phyloP scores from a whole-genome alignment of 1,140 invertebrate species.

The Mycetomoellerius zeteki region DNA sequence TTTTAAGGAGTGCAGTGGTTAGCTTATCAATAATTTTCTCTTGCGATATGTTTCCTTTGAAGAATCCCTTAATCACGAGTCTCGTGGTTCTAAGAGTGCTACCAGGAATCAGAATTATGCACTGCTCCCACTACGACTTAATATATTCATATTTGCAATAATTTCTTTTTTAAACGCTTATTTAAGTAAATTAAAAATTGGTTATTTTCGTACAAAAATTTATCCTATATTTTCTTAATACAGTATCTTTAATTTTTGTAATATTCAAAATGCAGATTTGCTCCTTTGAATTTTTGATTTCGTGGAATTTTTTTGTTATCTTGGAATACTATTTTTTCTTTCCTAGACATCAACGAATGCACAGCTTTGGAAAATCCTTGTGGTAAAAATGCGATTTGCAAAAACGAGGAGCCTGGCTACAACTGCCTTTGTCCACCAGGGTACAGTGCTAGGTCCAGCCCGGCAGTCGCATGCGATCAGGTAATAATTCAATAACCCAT shows the following conservation, averaged over 20 bases:
- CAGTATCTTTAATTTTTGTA: neutral
- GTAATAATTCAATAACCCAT: slow-evolving; percentile 82
- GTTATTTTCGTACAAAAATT: neutral
- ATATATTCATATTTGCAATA: neutral
- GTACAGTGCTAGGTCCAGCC: slow-evolving; percentile 93
- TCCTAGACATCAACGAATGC: slow-evolving; percentile 96
- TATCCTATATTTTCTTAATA: neutral
- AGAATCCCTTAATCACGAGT: no score
- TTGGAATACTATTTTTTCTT: slow-evolving; percentile 9
- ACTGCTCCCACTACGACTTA: neutral
- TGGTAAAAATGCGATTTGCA: slow-evolving; percentile 94
- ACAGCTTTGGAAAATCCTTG: slow-evolving; percentile 93
- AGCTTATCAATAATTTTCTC: slow-evolving; percentile 75
- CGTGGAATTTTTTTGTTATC: neutral
- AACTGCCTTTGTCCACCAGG: slow-evolving; percentile 96
- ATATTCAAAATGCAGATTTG: neutral
- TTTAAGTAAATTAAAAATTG: neutral
- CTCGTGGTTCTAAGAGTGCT: neutral
- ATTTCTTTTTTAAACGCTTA: neutral
- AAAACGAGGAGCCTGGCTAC: slow-evolving; percentile 95
- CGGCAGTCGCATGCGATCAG: slow-evolving; percentile 95
- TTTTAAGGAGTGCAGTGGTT: slow-evolving; percentile 92
- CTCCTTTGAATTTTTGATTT: neutral
- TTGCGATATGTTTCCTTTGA: neutral
- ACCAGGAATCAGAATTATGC: no score